Conservation (phyloP, 2,888 invertebrate genomes). For the Tethea ocularis region DNA sequence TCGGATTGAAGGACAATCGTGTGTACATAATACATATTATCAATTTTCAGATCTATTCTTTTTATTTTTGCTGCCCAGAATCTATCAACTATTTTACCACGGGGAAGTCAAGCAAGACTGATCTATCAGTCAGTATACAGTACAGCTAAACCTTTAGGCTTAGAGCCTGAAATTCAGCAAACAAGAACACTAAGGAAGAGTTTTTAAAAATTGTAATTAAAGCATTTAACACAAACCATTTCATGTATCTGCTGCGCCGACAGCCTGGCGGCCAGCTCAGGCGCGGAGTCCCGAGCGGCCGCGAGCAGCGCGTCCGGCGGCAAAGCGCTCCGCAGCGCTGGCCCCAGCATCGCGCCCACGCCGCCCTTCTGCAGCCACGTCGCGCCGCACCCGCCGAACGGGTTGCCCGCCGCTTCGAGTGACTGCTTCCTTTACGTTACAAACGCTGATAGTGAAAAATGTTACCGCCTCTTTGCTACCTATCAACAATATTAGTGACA, state of each 20-base stretch:
- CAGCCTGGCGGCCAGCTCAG: slow-evolving; percentile 89
- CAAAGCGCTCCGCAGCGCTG: slow-evolving; percentile 81
- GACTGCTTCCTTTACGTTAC: slow-evolving; percentile 85
- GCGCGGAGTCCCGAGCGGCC: slow-evolving; percentile 94
- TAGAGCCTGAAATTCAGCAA: not conserved
- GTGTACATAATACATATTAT: no score
- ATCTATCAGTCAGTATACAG: no score
- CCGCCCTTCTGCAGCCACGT: slow-evolving; percentile 73
- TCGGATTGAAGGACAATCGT: no score
- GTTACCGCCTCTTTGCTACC: slow-evolving; percentile 34
- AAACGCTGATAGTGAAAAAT: slow-evolving; percentile 61
- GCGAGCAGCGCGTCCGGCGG: slow-evolving; percentile 93
- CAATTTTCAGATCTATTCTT: no score
- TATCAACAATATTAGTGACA: not conserved
- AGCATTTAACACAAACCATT: slow-evolving; percentile 91
- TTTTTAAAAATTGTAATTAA: no score
- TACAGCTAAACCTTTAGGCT: no score
- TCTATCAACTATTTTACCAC: no score
- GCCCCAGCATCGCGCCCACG: slow-evolving; percentile 78
- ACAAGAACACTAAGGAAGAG: no score
- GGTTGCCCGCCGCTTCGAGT: slow-evolving; percentile 81
- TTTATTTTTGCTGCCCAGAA: no score
- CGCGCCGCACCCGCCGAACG: slow-evolving; percentile 82
- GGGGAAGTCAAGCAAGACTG: no score
- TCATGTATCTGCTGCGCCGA: slow-evolving; percentile 90